Evolutionary conservation across 1,140 invertebrate genomes (phyloP).

Genomic region (Drosophila obscura): DNA sequence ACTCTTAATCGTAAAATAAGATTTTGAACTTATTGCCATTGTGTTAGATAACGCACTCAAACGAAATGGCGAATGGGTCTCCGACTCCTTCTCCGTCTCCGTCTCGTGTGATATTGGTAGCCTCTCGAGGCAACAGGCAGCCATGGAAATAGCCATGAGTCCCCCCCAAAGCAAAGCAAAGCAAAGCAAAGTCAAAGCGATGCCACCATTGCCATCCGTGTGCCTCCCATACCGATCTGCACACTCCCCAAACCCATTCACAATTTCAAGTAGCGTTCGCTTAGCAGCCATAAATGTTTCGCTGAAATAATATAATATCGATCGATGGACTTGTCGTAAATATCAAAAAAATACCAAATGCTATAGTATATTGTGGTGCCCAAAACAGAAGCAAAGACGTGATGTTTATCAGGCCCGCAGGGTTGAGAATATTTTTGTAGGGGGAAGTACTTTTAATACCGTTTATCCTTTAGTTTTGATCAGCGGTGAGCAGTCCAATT

Average conservation of each 20-base stretch:
- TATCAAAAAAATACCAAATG: constrained; percentile 64
- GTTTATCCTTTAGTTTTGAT: not conserved
- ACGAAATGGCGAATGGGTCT: constrained; percentile 23
- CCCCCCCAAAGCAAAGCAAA: constrained; percentile 6
- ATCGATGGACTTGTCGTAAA: constrained; percentile 76
- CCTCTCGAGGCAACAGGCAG: constrained; percentile 31
- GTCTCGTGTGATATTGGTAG: constrained; percentile 37
- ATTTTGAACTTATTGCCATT: constrained; percentile 75
- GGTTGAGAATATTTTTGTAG: constrained; percentile 18
- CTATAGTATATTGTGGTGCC: constrained; percentile 40
- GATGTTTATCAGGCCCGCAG: constrained; percentile 10
- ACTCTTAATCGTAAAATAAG: constrained; percentile 79
- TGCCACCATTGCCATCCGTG: constrained; percentile 14
- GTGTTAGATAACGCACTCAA: constrained; percentile 67
- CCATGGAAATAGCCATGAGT: not conserved
- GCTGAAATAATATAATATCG: constrained; percentile 77
- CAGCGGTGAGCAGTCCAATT: no score
- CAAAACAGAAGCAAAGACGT: constrained; percentile 42
- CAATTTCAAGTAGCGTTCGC: constrained; percentile 67
- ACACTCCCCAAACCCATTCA: constrained; percentile 13
- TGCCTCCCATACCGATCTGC: not conserved
- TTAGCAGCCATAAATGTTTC: constrained; percentile 63
- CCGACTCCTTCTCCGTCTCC: constrained; percentile 20
- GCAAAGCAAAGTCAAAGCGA: constrained; percentile 21
- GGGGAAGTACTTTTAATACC: constrained; percentile 16